phyloP scores from a whole-genome alignment of 2,113 vertebrate species.

The Petrocephalus microphthalmus region DNA sequence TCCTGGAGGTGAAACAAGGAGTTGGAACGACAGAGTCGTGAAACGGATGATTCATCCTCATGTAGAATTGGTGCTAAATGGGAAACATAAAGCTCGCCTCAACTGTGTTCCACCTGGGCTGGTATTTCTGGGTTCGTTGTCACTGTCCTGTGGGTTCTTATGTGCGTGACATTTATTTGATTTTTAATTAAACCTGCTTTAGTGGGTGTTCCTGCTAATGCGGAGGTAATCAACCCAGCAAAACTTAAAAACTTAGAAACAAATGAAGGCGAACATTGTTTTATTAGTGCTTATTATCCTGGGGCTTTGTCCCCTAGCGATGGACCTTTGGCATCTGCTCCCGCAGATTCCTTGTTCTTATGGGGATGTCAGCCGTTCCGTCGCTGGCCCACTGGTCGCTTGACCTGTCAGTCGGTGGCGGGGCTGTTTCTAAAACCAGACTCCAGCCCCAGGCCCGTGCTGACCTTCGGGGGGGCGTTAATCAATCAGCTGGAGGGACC shows the following conservation, averaged over 20 bases:
- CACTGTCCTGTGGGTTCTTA: neutral
- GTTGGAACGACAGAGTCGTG: neutral
- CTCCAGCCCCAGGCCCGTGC: slow-evolving; percentile 26
- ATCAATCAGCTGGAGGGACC: slow-evolving; percentile 13
- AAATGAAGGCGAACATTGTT: neutral
- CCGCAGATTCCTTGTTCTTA: neutral
- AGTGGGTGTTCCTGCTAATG: neutral
- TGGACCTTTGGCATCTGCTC: neutral
- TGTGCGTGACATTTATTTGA: neutral
- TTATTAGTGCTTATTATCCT: neutral
- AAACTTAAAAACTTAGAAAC: neutral
- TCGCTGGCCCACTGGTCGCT: slow-evolving; percentile 28
- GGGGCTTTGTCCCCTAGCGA: neutral
- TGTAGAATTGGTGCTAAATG: neutral
- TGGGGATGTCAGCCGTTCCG: neutral
- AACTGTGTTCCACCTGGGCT: neutral
- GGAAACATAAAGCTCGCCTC: neutral
- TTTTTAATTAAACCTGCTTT: neutral
- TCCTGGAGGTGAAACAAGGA: neutral
- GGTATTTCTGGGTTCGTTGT: neutral
- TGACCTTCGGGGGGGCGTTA: slow-evolving; percentile 38
- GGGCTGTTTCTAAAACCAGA: slow-evolving; percentile 38
- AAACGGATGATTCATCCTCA: neutral
- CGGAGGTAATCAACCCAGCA: neutral
- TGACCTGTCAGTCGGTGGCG: slow-evolving; percentile 26